phyloP scores from a whole-genome alignment of 2,888 invertebrate genomes.

The Myopa tessellatipennis region DNA sequence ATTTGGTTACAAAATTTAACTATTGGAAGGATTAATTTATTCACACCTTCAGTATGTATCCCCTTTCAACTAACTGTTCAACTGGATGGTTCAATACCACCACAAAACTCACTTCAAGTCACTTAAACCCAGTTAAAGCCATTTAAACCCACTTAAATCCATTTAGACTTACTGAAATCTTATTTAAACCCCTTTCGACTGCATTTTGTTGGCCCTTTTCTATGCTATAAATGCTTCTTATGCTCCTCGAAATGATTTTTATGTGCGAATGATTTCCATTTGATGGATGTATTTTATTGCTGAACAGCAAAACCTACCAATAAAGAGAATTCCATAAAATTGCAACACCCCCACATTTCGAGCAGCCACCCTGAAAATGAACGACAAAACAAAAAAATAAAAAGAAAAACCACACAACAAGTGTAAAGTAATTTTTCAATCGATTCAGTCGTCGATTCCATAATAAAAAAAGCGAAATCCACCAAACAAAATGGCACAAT shows the following conservation, averaged over 20 bases:
- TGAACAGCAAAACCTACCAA: conserved; percentile 20
- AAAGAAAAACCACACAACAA: conserved; percentile 40
- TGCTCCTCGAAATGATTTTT: conserved; percentile 27
- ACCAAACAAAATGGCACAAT: conserved; percentile 48
- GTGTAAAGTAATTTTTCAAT: conserved; percentile 63
- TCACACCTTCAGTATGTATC: no score
- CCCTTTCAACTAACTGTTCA: no score
- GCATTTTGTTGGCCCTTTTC: no score
- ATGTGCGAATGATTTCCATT: conserved; percentile 45
- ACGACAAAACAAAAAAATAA: neutral
- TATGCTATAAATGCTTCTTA: no score
- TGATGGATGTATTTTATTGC: conserved; percentile 49
- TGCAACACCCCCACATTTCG: neutral
- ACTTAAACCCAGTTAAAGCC: no score
- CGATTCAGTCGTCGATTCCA: conserved; percentile 43
- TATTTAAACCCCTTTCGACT: no score
- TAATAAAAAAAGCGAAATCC: conserved; percentile 15
- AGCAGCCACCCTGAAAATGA: neutral
- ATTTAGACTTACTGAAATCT: no score
- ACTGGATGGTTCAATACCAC: no score
- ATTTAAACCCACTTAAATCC: no score
- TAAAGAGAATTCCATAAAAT: neutral
- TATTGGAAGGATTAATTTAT: no score
- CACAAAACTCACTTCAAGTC: no score
- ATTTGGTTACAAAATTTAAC: no score